Conservation (phyloP, 1,140 invertebrate species). For the Anastrepha obliqua region DNA sequence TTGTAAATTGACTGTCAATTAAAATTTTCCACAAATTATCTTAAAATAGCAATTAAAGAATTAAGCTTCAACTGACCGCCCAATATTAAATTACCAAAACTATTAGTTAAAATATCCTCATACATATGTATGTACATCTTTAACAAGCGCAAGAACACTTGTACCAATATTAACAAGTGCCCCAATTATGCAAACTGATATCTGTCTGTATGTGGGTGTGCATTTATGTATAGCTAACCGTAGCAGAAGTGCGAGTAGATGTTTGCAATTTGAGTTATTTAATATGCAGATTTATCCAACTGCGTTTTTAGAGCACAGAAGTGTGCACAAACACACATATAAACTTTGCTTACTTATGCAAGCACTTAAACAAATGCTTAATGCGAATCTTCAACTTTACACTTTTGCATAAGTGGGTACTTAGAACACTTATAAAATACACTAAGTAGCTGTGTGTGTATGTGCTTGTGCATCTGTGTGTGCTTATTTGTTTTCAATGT, state of each 20-base stretch:
- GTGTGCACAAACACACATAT: not conserved
- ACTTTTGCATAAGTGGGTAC: slow-evolving; percentile 16
- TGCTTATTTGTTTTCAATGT: slow-evolving; percentile 30
- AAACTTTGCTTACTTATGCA: not conserved
- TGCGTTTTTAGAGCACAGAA: not conserved
- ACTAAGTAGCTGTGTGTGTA: not conserved
- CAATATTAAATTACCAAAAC: slow-evolving; percentile 17
- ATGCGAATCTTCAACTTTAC: slow-evolving; percentile 34
- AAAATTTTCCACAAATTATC: not conserved
- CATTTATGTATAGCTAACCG: not conserved
- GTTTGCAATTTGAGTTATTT: not conserved
- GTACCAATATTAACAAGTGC: slow-evolving; percentile 4
- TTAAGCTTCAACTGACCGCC: not conserved
- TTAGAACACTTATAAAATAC: not conserved
- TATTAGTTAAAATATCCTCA: slow-evolving; percentile 2
- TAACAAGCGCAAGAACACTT: not conserved
- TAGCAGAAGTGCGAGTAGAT: not conserved
- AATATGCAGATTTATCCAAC: slow-evolving; percentile 12
- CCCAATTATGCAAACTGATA: slow-evolving; percentile 43
- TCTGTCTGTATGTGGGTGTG: not conserved
- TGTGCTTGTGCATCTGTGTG: not conserved
- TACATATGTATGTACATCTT: not conserved
- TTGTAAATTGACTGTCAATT: not conserved
- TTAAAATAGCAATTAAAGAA: not conserved
- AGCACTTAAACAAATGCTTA: not conserved